Evolutionary conservation across 2,113 vertebrate genomes (phyloP).

Genomic region (Camelus dromedarius): DNA sequence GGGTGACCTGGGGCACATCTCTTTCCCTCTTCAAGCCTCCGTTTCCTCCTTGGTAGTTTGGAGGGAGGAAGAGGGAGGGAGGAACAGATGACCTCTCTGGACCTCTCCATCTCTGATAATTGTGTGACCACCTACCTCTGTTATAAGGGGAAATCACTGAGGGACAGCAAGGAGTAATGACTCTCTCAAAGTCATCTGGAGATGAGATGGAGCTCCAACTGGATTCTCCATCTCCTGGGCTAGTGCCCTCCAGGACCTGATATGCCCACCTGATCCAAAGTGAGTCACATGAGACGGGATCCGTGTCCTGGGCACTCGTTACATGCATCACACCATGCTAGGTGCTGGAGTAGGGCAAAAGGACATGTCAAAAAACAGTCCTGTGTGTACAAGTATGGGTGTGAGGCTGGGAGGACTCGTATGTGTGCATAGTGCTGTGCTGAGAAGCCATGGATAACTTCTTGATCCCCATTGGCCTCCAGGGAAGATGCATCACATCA

Average conservation of each 20-base stretch:
- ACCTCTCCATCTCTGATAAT: neutral
- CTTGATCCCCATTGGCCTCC: neutral
- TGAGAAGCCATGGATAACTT: neutral
- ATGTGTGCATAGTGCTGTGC: neutral
- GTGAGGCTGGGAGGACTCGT: neutral
- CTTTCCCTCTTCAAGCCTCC: neutral
- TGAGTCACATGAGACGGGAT: neutral
- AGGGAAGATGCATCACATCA: conserved; percentile 6
- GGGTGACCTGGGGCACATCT: neutral
- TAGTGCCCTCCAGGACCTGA: neutral
- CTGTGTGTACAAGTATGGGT: neutral
- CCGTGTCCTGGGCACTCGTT: neutral
- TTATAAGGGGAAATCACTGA: neutral
- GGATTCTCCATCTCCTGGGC: neutral
- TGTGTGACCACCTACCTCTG: neutral
- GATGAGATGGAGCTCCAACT: neutral
- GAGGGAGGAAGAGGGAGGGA: neutral
- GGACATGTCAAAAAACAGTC: neutral
- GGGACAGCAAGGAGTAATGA: neutral
- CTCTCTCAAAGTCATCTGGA: neutral
- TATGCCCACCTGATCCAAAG: neutral
- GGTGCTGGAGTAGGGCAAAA: neutral
- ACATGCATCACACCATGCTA: neutral
- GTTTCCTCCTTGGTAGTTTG: neutral
- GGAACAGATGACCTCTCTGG: neutral